phyloP scores from a whole-genome alignment of 2,113 vertebrate species.

The Todiramphus chloris region DNA sequence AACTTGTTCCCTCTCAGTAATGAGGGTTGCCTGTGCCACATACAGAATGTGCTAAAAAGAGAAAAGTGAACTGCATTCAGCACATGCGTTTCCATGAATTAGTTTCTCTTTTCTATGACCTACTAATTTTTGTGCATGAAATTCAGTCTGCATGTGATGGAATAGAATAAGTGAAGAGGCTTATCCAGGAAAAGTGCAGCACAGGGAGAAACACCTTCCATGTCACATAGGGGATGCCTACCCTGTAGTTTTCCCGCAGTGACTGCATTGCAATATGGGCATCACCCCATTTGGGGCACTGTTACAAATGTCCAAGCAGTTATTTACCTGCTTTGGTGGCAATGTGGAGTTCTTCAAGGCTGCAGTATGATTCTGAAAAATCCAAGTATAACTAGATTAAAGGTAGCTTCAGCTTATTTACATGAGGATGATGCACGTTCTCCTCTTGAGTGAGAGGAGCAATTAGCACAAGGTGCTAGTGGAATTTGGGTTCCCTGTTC shows the following conservation, averaged over 20 bases:
- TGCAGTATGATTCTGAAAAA: background rate
- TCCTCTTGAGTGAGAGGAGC: background rate
- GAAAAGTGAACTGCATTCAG: background rate
- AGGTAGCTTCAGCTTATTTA: background rate
- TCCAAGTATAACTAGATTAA: background rate
- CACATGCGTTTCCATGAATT: background rate
- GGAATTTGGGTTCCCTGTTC: background rate
- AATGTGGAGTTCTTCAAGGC: background rate
- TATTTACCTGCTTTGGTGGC: background rate
- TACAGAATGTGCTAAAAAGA: background rate
- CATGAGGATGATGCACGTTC: background rate
- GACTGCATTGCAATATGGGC: background rate
- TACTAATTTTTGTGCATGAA: background rate
- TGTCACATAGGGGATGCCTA: background rate
- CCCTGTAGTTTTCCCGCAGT: background rate
- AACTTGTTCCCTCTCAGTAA: background rate
- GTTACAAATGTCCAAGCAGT: background rate
- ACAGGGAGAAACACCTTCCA: background rate
- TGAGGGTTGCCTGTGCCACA: background rate
- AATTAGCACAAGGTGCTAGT: background rate
- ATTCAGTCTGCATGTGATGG: background rate
- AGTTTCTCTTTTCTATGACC: background rate
- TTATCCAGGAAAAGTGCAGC: background rate
- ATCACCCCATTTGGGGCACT: background rate
- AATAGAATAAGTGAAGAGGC: background rate